Base-by-base conservation (phyloP, 2,888 invertebrate species). In the Celastrina argiolus region DNA sequence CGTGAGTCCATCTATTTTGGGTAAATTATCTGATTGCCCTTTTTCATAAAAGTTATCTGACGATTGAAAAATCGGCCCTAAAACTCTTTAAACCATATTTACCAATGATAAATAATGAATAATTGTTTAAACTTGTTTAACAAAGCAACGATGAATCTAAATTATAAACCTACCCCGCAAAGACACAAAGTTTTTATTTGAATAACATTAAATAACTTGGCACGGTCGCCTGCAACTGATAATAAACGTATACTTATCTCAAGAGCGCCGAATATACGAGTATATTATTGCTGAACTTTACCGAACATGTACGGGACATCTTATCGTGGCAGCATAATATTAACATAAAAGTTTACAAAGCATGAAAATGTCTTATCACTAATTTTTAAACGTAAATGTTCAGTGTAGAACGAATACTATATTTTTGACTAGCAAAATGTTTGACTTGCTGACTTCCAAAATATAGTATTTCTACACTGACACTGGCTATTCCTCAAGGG, bases 141-240 rank as follows among this genome's bases (percentile, higher is more conserved):
- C 31, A 6, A 31, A 31, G 5, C 5, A 7, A 36, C 10, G 36
- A 36, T 10, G 36, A 51, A 51, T 51, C 5, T 22, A 51, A 51
- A 51, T 34, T 64, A 28, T 16, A 45, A 18, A 45, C 34, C 34
- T 18, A 59, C 18, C 59, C 18, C 16, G 34, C 14, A 58, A 58
- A 59, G 5, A 31, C 34, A 34, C 59, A 59, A 59, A 34, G 59
- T 59, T 59, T 59, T 59, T 59, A 59, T 59, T 59, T 34, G 34
- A 31, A 59, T 16, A 59, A 59, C 59, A 31, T 16, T 59, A 59
- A 59, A 59, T 59, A 59, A 59, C 34, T 59, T 59, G 59, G 59
- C 59, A 34, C 59, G 18, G 16, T 51, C 14, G 18, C 10, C 58
- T 28, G 10, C 34, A 34, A 34, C 51, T 51, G 45, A 51, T 51